phyloP scores from a whole-genome alignment of 2,113 vertebrate species.

The Phasianus colchicus region DNA sequence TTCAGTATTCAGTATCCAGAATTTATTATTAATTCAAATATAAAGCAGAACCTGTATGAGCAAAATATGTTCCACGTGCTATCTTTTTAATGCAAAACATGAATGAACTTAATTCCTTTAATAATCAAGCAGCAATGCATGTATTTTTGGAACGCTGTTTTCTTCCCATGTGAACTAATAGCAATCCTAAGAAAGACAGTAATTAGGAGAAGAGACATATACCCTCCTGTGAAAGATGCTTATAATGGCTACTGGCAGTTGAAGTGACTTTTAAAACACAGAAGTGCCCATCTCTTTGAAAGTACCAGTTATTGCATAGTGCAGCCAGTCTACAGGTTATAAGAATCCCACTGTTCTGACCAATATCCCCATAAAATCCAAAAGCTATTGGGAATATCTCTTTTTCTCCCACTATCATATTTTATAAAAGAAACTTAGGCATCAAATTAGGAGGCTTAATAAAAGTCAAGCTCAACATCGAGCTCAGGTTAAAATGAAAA shows the following conservation, averaged over 20 bases:
- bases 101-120: background rate
- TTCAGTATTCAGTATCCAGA: background rate
- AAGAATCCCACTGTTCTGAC: background rate
- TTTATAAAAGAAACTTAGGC: background rate
- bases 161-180: background rate
- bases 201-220: background rate
- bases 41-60: background rate
- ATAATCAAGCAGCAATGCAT: background rate
- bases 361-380: constrained; percentile 8
- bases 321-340: background rate
- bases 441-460: background rate
- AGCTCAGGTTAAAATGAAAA: background rate
- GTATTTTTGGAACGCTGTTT: background rate
- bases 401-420: background rate
- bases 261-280: background rate
- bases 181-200: background rate
- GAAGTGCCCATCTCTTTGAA: background rate
- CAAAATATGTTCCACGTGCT: background rate
- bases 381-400: background rate
- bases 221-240: background rate
- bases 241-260: background rate
- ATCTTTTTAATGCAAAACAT: background rate
- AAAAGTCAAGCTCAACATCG: background rate
- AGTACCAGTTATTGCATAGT: background rate
- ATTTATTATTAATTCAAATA: background rate